Conservation (phyloP, 2,888 invertebrate species). For the Eupeodes latifasciatus region DNA sequence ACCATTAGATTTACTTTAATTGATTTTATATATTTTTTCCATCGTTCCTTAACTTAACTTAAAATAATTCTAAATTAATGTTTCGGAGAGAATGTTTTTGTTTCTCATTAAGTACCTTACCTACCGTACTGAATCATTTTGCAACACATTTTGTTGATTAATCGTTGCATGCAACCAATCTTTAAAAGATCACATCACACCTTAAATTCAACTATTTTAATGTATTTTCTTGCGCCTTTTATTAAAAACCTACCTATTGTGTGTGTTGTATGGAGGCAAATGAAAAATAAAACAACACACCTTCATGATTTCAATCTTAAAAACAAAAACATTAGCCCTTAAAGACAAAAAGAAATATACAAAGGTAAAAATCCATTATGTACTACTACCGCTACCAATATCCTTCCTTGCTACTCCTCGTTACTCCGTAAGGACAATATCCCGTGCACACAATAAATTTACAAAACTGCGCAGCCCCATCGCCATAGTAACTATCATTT, state of each 20-base stretch:
- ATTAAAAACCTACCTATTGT: background rate
- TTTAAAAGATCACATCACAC: constrained; percentile 26
- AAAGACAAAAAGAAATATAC: background rate
- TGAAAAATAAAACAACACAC: background rate
- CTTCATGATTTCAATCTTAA: constrained; percentile 20
- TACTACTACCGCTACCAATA: too few species aligned
- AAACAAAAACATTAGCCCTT: constrained; percentile 16
- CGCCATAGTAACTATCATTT: background rate
- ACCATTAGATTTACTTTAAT: too few species aligned
- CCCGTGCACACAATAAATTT: constrained; percentile 25
- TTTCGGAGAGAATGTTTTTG: too few species aligned
- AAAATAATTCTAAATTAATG: too few species aligned
- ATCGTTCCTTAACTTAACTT: too few species aligned
- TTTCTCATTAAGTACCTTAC: too few species aligned
- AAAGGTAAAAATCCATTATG: background rate
- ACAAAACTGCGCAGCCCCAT: constrained; percentile 1
- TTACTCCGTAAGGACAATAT: constrained; percentile 17
- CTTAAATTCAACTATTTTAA: constrained; percentile 17
- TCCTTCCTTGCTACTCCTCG: background rate
- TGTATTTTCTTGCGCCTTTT: constrained; percentile 27
- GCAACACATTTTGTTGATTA: constrained; percentile 3
- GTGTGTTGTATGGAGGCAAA: background rate
- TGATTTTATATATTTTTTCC: too few species aligned
- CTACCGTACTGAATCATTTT: background rate
- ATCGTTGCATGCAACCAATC: constrained; percentile 42